Conservation (phyloP, 2,113 vertebrate species). For the Saguinus midas region DNA sequence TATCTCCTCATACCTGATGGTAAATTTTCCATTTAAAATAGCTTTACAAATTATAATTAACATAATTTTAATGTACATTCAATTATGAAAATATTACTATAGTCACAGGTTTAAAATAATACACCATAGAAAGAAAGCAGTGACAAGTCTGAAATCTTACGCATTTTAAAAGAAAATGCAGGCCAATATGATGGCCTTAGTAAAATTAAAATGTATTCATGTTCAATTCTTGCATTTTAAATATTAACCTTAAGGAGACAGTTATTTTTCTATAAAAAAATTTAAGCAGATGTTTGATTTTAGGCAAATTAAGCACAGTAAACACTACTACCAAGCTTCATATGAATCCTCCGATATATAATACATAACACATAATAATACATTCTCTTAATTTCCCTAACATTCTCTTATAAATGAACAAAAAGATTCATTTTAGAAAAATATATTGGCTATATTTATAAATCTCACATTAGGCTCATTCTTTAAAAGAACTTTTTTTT, state of each 20-base stretch:
- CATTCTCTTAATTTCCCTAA: neutral
- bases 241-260: neutral
- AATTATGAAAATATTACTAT: neutral
- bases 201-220: slow-evolving; percentile 1
- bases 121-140: neutral
- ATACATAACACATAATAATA: neutral
- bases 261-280: neutral
- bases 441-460: neutral
- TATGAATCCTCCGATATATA: neutral
- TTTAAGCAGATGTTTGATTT: neutral
- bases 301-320: neutral
- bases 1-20: neutral
- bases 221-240: neutral
- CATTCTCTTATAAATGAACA: neutral
- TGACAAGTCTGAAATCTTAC: neutral
- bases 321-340: neutral
- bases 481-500: neutral
- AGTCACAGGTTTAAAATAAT: slow-evolving; percentile 8
- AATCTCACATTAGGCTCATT: neutral
- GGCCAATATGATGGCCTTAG: neutral
- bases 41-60: neutral
- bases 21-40: slow-evolving; percentile 12
- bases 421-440: neutral
- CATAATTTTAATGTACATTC: neutral
- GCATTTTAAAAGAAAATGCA: neutral